Conservation (phyloP, 2,888 invertebrate genomes). For the Campopleginae sp. region DNA sequence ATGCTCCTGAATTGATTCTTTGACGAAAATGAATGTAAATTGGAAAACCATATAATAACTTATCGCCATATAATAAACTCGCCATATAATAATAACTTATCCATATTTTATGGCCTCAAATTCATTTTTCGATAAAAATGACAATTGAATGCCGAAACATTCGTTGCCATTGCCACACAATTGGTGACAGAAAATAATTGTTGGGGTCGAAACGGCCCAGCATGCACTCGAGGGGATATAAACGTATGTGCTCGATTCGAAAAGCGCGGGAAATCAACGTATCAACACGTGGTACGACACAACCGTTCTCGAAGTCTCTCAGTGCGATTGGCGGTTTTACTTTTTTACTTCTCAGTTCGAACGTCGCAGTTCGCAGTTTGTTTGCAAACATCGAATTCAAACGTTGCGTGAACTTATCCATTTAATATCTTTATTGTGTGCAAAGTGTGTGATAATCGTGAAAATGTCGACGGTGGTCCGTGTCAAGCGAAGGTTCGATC, state of each 20-base stretch:
- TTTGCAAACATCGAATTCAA: background rate
- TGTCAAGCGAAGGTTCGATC: constrained; percentile 90
- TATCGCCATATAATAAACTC: too few species aligned
- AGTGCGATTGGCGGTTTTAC: background rate
- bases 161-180: too few species aligned
- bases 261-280: background rate
- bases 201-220: too few species aligned
- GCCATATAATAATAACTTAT: too few species aligned
- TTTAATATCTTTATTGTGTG: background rate
- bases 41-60: too few species aligned
- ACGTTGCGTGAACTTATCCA: background rate
- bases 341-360: background rate
- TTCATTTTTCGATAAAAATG: too few species aligned
- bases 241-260: background rate
- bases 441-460: background rate
- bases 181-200: too few species aligned
- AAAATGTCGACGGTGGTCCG: constrained; percentile 88
- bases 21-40: too few species aligned
- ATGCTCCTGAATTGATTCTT: too few species aligned
- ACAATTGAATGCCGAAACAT: too few species aligned
- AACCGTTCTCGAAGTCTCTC: background rate
- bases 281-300: background rate
- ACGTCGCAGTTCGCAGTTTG: background rate
- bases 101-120: too few species aligned
- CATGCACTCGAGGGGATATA: too few species aligned